Percentiles rank a stretch among this genome's conserved stretches.
phyloP scores from a whole-genome alignment of 2,113 vertebrate genomes.

The Grantiella picta region DNA sequence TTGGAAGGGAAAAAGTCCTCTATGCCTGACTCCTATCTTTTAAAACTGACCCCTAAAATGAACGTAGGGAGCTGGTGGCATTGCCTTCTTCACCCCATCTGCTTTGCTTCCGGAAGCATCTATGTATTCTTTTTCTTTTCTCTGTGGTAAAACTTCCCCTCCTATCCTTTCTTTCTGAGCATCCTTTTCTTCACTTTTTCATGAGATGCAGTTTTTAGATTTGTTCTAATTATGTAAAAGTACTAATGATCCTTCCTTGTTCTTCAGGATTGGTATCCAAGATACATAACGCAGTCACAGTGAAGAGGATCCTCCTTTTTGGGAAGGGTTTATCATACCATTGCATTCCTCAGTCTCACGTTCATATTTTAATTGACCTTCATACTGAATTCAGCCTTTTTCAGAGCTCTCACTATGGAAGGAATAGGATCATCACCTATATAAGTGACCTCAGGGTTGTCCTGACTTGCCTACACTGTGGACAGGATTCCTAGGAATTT shows the following conservation, averaged over 20 bases:
- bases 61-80: neutral
- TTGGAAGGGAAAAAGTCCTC: neutral
- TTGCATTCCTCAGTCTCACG: neutral
- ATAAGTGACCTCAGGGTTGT: neutral
- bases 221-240: neutral
- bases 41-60: neutral
- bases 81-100: neutral
- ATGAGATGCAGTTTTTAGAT: neutral
- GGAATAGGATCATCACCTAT: neutral
- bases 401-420: neutral
- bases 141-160: neutral
- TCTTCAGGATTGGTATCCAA: neutral
- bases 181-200: neutral
- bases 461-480: neutral
- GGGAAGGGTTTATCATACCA: neutral
- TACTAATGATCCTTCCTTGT: neutral
- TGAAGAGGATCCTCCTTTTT: accelerated
- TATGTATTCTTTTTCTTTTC: neutral
- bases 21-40: neutral
- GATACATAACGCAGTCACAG: neutral
- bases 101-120: neutral
- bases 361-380: neutral
- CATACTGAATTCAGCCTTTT: neutral
- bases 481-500: neutral
- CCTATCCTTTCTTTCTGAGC: neutral